These are phyloP conservation scores for Crioceris asparagi DNA, from an alignment of 2,888 invertebrate genomes.

Conservation along the genomic window DNA sequence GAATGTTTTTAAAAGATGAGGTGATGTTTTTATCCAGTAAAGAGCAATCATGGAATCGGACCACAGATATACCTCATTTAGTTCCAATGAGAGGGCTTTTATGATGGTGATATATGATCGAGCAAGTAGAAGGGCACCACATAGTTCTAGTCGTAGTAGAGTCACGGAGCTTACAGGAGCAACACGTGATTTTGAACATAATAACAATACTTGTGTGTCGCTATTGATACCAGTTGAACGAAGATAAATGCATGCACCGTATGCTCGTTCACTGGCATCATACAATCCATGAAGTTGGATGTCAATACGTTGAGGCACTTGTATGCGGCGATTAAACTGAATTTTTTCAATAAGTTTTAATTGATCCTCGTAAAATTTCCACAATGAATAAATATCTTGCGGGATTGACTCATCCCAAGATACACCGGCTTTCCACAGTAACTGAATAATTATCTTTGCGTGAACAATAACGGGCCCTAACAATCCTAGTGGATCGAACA, in stretches of 20 bases:
- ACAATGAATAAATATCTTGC: background rate
- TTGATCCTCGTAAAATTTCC: background rate
- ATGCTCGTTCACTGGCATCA: constrained; percentile 1
- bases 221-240: background rate
- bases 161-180: background rate
- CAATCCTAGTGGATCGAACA: constrained; percentile 2
- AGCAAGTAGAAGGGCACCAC: background rate
- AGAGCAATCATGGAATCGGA: background rate
- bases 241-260: background rate
- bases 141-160: background rate
- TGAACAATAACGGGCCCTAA: background rate
- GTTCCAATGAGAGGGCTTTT: background rate
- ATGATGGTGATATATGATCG: background rate
- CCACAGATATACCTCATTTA: background rate
- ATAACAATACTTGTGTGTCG: background rate
- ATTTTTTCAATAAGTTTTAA: background rate
- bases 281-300: constrained; percentile 1
- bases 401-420: constrained; percentile 1
- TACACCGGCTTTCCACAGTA: constrained; percentile 2
- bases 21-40: background rate
- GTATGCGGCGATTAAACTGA: background rate
- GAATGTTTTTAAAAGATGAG: background rate
- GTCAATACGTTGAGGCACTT: background rate
- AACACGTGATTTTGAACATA: background rate
- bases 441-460: constrained; percentile 4